Evolutionary conservation across 2,797 vertebrate species (phyloP).

Genomic region (Limnodromus scolopaceus): DNA sequence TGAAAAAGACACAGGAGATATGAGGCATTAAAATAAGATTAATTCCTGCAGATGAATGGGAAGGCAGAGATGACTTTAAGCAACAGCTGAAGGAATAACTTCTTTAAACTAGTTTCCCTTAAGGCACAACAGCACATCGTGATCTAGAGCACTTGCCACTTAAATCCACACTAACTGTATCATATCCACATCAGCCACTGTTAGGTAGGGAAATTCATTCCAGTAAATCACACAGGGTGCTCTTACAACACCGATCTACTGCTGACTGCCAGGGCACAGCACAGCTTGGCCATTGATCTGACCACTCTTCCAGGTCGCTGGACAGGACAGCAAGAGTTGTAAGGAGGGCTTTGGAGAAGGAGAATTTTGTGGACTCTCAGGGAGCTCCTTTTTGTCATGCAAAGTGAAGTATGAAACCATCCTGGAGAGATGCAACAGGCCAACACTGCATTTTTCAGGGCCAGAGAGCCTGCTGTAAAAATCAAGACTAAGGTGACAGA

Average conservation of each 20-base stretch:
- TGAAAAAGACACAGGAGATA: not conserved
- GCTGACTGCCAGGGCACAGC: fast-evolving
- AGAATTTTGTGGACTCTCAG: not conserved
- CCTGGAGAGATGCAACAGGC: not conserved
- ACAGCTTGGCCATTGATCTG: not conserved
- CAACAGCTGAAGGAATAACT: not conserved
- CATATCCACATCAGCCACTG: not conserved
- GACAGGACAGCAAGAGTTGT: not conserved
- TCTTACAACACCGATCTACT: not conserved
- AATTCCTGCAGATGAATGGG: not conserved
- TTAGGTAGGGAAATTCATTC: not conserved
- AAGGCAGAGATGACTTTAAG: not conserved
- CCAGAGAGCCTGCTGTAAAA: not conserved
- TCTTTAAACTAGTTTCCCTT: not conserved
- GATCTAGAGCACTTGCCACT: not conserved
- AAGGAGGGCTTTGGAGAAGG: not conserved
- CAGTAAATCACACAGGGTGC: not conserved
- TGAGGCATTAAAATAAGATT: not conserved
- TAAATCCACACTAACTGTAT: not conserved
- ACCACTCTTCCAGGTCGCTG: not conserved
- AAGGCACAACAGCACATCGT: not conserved
- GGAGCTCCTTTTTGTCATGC: not conserved
- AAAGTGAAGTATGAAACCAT: not conserved
- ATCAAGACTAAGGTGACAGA: not conserved
- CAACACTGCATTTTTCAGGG: not conserved